A percentile compares a stretch with the other conserved stretches of the same genome.
Conservation (phyloP, 2,888 invertebrate species). For the Leptinotarsa peninsularis region DNA sequence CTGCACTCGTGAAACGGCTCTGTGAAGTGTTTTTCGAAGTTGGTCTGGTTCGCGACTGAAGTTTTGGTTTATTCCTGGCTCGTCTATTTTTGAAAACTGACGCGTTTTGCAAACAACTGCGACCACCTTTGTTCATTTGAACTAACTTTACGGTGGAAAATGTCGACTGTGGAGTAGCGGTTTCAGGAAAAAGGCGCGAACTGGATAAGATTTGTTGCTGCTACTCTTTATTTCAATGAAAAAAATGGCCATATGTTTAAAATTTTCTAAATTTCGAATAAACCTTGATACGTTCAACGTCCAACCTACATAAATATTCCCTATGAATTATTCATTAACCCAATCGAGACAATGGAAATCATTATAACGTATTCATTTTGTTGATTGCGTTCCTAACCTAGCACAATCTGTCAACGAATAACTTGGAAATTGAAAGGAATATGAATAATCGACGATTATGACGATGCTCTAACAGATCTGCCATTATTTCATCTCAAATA, state of each 20-base stretch:
- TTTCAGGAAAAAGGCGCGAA: neutral
- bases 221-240: too few species aligned
- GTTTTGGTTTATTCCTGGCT: slow-evolving; percentile 56
- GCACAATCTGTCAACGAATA: too few species aligned
- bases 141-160: neutral
- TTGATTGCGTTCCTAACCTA: too few species aligned
- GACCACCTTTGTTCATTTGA: slow-evolving; percentile 34
- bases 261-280: neutral
- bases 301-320: neutral
- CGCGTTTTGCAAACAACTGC: slow-evolving; percentile 58
- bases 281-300: neutral
- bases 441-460: too few species aligned
- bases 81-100: slow-evolving; percentile 61
- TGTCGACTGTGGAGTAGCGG: neutral
- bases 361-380: too few species aligned
- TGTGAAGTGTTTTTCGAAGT: slow-evolving; percentile 58
- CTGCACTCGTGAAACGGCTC: slow-evolving; percentile 57
- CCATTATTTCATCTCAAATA: too few species aligned
- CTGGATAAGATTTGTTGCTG: too few species aligned
- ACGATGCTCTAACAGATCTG: too few species aligned
- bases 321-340: neutral
- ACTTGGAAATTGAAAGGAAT: too few species aligned
- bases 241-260: too few species aligned
- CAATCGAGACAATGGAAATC: neutral
- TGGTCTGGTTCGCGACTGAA: slow-evolving; percentile 57